Base-by-base conservation (phyloP, 2,797 vertebrate genomes). In the Meda fulgida region DNA sequence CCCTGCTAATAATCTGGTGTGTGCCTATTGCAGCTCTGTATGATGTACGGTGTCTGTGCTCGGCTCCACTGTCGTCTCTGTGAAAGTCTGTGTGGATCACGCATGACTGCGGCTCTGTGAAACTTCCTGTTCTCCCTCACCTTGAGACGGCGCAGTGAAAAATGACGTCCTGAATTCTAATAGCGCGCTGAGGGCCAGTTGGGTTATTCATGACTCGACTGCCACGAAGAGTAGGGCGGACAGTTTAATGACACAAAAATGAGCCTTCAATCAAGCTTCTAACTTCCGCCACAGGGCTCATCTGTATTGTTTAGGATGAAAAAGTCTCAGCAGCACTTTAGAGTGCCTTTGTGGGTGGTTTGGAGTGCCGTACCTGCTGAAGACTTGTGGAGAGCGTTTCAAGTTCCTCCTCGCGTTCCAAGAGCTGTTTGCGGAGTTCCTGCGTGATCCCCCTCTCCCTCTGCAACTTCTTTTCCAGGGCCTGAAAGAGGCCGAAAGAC, bases 401-500 rank as follows among this genome's bases (percentile, higher is more conserved):
- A 82, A 94, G 87, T 84, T 88, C 93, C 51, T 91, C 94, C 75
- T 96, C 94, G 84, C 95, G 95, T 75, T 96, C 95, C 87, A 91
- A 91, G 43, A 94, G 91, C 21, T 95, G 95, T 88, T 91, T 92
- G 84, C 91, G 88, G 84, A 96, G 92, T 88, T 94, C 96, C 72
- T 96, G 93, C 69, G 93, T 87, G 53, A 90, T 19, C 7, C 88
- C 81, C 87, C 92, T 94, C 88, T 96, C 96, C 90, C 96, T 94
- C 38, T 91, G 90, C 89, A 97, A 91, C 83, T 91, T 95, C 84
- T 95, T 95, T 91, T 96, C 95, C 89, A 95, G 88, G 83, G 93
- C 92, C 97, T 97, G 88, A 14, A 43, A 16, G 43, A 46, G 78
- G 29, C 84, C 4, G n/a, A 19, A 66, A n/a, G 55, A 78, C 65